Evolutionary conservation across 2,797 vertebrate genomes (phyloP).

Genomic region (Parotocinclus haroldoi): DNA sequence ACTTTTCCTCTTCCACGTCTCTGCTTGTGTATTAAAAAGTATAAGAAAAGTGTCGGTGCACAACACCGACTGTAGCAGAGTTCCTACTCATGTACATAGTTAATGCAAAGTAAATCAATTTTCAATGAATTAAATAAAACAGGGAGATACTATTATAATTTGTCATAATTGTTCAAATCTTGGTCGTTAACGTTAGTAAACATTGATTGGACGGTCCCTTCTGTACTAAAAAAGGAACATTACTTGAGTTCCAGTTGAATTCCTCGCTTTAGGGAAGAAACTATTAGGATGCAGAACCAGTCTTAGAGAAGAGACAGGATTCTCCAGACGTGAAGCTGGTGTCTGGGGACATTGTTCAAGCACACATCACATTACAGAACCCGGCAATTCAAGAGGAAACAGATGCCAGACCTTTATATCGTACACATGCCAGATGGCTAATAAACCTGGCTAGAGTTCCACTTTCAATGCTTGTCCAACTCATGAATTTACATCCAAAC

Average conservation of each 20-base stretch:
- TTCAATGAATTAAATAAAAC: too few species aligned
- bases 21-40: too few species aligned
- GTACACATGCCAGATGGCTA: conserved; percentile 14
- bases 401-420: conserved; percentile 3
- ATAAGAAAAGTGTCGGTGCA: too few species aligned
- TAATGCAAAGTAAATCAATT: too few species aligned
- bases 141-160: too few species aligned
- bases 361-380: conserved; percentile 12
- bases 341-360: conserved; percentile 6
- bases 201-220: too few species aligned
- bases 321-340: neutral
- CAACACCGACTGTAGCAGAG: too few species aligned
- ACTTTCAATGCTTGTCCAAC: neutral
- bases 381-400: conserved; percentile 11
- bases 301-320: neutral
- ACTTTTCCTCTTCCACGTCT: too few species aligned
- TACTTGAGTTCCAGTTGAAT: neutral
- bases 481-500: conserved; percentile 17
- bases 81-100: too few species aligned
- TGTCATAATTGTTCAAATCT: too few species aligned
- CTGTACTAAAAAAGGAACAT: too few species aligned
- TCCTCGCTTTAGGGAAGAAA: conserved; percentile 1
- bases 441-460: conserved; percentile 17
- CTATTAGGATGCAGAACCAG: conserved; percentile 1
- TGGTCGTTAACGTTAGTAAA: too few species aligned